These are phyloP conservation scores for Glareola pratincola DNA, from an alignment of 2,113 vertebrate genomes.

Conservation along the genomic window DNA sequence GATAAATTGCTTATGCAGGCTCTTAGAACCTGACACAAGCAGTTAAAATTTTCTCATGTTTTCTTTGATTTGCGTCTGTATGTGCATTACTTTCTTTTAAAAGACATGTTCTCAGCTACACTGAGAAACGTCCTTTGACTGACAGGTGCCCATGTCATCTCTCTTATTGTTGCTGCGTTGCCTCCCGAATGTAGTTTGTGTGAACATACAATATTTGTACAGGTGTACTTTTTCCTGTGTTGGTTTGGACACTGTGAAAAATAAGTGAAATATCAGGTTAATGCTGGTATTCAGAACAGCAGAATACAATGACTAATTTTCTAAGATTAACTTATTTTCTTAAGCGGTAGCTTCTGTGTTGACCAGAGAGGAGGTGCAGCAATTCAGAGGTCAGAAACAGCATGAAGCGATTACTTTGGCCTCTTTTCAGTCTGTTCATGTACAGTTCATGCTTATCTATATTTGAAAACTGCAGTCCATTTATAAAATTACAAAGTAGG, in stretches of 20 bases:
- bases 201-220: neutral
- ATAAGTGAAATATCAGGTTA: neutral
- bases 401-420: neutral
- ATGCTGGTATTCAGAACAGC: neutral
- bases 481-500: neutral
- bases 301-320: neutral
- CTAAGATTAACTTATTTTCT: neutral
- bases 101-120: neutral
- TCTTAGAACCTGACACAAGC: neutral
- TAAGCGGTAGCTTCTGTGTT: neutral
- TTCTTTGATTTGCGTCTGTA: neutral
- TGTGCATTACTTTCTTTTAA: neutral
- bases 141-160: neutral
- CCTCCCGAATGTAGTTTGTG: neutral
- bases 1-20: neutral
- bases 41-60: neutral
- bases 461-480: neutral
- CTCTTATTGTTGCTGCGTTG: neutral
- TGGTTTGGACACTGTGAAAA: neutral
- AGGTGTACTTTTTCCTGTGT: neutral
- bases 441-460: neutral
- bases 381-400: neutral
- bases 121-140: neutral
- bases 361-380: neutral
- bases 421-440: neutral